phyloP scores from a whole-genome alignment of 2,113 vertebrate genomes.

The Pavo muticus region DNA sequence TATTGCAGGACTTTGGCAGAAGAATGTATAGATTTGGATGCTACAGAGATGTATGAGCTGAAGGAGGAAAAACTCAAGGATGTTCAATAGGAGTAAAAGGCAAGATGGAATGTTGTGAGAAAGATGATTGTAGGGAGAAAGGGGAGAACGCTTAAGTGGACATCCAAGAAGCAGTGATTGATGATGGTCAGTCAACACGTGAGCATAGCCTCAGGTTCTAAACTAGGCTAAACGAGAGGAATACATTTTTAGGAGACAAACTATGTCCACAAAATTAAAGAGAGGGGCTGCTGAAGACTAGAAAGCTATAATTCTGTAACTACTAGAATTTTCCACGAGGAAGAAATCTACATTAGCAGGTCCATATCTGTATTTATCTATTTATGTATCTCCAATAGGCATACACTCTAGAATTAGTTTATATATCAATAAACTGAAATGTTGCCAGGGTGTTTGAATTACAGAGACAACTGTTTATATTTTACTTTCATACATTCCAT shows the following conservation, averaged over 20 bases:
- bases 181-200: rapidly evolving
- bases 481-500: not conserved
- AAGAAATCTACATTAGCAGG: not conserved
- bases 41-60: not conserved
- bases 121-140: not conserved
- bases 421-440: not conserved
- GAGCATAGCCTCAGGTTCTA: not conserved
- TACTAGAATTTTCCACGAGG: not conserved
- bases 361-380: not conserved
- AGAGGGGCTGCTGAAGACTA: not conserved
- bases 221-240: not conserved
- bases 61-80: not conserved
- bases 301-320: not conserved
- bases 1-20: not conserved
- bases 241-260: not conserved
- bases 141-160: not conserved
- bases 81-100: not conserved
- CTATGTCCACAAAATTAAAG: not conserved
- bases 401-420: not conserved
- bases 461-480: not conserved
- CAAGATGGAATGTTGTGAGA: not conserved
- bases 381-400: not conserved
- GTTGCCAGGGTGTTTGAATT: not conserved
- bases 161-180: not conserved
- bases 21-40: not conserved